These are phyloP conservation scores for Hoplodrina ambigua DNA, from an alignment of 2,888 invertebrate species.

Conservation along the genomic window DNA sequence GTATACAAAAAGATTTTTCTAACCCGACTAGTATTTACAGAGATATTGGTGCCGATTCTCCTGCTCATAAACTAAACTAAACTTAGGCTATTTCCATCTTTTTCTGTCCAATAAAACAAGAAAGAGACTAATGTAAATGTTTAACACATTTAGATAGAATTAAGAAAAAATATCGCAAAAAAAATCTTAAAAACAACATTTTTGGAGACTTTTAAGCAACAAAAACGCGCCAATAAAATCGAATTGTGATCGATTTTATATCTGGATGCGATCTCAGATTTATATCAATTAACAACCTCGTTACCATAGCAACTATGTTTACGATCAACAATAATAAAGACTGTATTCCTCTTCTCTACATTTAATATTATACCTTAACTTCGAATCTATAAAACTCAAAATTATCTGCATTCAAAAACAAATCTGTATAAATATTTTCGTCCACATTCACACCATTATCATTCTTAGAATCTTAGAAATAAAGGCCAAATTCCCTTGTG, in stretches of 20 bases:
- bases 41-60: no score
- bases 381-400: accelerated
- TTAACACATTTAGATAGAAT: no score
- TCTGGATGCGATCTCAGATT: slow-evolving; percentile 54
- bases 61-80: no score
- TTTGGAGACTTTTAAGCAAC: neutral
- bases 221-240: slow-evolving; percentile 43
- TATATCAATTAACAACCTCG: slow-evolving; percentile 60
- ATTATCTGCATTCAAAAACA: neutral
- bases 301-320: slow-evolving; percentile 60
- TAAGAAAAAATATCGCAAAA: neutral
- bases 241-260: slow-evolving; percentile 49
- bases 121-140: no score
- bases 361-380: slow-evolving; percentile 6
- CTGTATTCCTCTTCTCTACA: neutral
- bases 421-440: neutral
- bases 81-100: no score
- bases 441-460: neutral
- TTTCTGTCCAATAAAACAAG: no score
- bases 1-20: no score
- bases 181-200: no score
- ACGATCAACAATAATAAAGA: slow-evolving; percentile 48
- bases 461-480: neutral
- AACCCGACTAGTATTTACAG: no score
- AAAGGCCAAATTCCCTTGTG: slow-evolving; percentile 2